phyloP scores from a whole-genome alignment of 2,888 invertebrate genomes.

The Tipula unca region DNA sequence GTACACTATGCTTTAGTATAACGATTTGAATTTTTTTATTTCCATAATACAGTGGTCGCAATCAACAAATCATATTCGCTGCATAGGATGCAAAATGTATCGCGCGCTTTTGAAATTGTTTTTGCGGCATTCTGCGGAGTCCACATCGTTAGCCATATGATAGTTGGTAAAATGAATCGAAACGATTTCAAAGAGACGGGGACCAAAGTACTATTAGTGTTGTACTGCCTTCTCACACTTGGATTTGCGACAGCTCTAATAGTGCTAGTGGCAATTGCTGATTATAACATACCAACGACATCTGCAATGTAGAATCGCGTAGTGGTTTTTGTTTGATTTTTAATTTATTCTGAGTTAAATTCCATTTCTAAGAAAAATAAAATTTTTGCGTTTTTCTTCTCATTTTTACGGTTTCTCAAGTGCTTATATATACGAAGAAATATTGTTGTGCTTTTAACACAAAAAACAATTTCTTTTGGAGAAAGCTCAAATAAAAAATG shows the following conservation, averaged over 20 bases:
- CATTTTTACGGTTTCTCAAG: background rate
- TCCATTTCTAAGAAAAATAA: background rate
- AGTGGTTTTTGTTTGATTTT: background rate
- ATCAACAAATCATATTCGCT: background rate
- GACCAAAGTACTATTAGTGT: background rate
- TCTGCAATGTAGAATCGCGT: background rate
- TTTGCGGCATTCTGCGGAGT: background rate
- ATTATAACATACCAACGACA: background rate
- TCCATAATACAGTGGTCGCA: background rate
- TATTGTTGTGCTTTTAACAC: background rate
- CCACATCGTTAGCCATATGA: background rate
- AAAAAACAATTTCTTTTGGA: background rate
- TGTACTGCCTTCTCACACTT: background rate
- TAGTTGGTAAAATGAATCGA: background rate
- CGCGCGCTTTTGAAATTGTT: background rate
- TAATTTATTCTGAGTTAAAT: background rate
- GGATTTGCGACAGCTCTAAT: background rate
- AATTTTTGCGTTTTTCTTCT: background rate
- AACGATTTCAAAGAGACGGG: background rate
- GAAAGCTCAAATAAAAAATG: background rate
- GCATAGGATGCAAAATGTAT: background rate
- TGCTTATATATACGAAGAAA: background rate
- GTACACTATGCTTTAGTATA: background rate
- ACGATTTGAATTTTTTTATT: too few species aligned
- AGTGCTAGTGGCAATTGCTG: background rate